Evolutionary conservation across 1,140 invertebrate genomes (phyloP), one percentile per base, ranked within the genome.

Genomic region (Steinernema khuongi): DNA sequence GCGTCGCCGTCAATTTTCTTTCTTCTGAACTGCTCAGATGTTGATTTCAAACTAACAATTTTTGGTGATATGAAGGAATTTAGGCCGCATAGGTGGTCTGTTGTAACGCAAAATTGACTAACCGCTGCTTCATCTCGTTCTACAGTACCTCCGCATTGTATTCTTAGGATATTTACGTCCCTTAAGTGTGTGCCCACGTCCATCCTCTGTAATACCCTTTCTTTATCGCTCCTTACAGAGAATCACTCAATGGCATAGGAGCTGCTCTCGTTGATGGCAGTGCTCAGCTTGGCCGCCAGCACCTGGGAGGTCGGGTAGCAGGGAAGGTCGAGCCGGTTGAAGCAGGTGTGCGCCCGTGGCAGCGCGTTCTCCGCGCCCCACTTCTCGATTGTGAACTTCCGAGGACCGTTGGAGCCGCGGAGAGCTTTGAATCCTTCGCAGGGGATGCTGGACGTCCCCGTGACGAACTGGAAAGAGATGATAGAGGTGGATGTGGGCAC

Each of bases 321-420:
- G 66, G 95, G 96, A 74, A 97, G 88, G 87, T 97, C 95, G 79
- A 98, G 88, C 2, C 95, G 90, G 88, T 98, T 98, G 88, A 97
- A 97, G 87, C 95, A 97, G 0, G 95, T 97, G 85, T 98, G 95
- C 2, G 94, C 94, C 78, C 94, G 90, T 1, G 94, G 95, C 78
- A 97, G 88, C 84, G 93, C 94, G 80, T 94, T 93, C 28, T 93
- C 91, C 82, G 93, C 92, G 68, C 95, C 95, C 94, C 94, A 97
- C 85, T 96, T 96, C 87, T 98, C 96, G 80, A 98, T 95, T 86
- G 94, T 97, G 87, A 97, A 98, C 80, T 94, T 94, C 17, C 94
- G 88, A 14, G 94, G 94, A 1, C 96, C 95, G 72, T 94, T 96
- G 0, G 93, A 95, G 14, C 96, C 95, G 36, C 95, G 88, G 30